Conservation (phyloP, 2,113 vertebrate genomes). For the Typhlomys cinereus region DNA sequence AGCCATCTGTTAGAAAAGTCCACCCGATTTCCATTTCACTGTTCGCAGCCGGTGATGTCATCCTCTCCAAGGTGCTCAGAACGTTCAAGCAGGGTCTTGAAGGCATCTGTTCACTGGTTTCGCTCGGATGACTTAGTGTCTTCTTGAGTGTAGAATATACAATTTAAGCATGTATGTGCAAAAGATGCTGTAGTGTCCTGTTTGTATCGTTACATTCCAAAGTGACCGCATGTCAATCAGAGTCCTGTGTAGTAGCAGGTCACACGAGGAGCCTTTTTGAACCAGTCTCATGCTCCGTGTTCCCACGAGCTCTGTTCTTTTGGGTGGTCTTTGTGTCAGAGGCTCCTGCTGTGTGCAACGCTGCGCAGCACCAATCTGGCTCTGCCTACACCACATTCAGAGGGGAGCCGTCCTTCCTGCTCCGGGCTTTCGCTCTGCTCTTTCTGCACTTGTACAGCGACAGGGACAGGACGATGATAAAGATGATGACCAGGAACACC, state of each 20-base stretch:
- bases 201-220: constrained; percentile 55
- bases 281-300: not conserved
- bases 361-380: accelerated
- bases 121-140: constrained; percentile 18
- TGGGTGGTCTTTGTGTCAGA: constrained; percentile 43
- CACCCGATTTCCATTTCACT: not conserved
- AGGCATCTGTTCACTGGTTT: constrained; percentile 16
- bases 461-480: constrained; percentile 80
- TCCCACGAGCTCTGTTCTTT: not conserved
- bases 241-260: constrained; percentile 73
- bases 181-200: constrained; percentile 57
- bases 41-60: not conserved
- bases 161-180: constrained; percentile 69
- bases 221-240: not conserved
- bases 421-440: not conserved
- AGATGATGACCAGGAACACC: constrained; percentile 80
- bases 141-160: constrained; percentile 22
- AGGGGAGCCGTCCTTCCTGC: constrained; percentile 79
- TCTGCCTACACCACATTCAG: constrained; percentile 75
- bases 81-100: not conserved
- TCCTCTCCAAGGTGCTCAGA: not conserved
- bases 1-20: not conserved
- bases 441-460: constrained; percentile 85
- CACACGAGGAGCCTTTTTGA: constrained; percentile 86
- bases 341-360: not conserved